A percentile compares a stretch with the other conserved stretches of the same genome.
Evolutionary conservation across 2,797 vertebrate genomes (phyloP).

Genomic region (Gallinago stenura): DNA sequence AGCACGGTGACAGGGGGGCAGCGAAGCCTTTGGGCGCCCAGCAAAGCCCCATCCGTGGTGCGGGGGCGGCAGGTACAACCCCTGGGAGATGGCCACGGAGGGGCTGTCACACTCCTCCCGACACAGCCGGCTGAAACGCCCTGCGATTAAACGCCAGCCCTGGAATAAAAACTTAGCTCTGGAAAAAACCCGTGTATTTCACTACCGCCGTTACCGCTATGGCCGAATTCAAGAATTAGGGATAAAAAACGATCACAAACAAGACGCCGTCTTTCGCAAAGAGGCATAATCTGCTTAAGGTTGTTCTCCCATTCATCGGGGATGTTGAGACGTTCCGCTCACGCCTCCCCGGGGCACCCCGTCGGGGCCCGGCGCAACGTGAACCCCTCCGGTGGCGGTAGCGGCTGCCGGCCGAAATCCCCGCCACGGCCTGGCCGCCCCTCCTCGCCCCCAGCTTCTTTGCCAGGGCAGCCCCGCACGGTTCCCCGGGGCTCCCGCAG

Average conservation of each 20-base stretch:
- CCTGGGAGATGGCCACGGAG: not conserved
- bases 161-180: not conserved
- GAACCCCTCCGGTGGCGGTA: not conserved
- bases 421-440: no score
- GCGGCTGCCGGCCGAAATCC: not conserved
- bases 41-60: not conserved
- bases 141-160: not conserved
- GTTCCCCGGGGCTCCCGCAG: no score
- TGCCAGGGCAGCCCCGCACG: not conserved
- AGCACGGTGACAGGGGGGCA: rapidly evolving
- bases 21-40: rapidly evolving
- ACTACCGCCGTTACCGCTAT: rapidly evolving
- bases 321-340: not conserved
- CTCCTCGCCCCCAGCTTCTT: not conserved
- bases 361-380: not conserved
- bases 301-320: not conserved
- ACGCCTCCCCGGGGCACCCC: not conserved
- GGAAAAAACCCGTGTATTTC: not conserved
- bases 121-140: not conserved
- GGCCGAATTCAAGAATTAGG: not conserved
- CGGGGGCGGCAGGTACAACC: not conserved
- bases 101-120: not conserved
- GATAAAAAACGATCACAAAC: not conserved
- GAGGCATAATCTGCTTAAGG: not conserved
- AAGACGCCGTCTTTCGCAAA: not conserved